These are phyloP conservation scores for Penaeus indicus DNA, from an alignment of 1,140 invertebrate genomes.

Conservation along the genomic window DNA sequence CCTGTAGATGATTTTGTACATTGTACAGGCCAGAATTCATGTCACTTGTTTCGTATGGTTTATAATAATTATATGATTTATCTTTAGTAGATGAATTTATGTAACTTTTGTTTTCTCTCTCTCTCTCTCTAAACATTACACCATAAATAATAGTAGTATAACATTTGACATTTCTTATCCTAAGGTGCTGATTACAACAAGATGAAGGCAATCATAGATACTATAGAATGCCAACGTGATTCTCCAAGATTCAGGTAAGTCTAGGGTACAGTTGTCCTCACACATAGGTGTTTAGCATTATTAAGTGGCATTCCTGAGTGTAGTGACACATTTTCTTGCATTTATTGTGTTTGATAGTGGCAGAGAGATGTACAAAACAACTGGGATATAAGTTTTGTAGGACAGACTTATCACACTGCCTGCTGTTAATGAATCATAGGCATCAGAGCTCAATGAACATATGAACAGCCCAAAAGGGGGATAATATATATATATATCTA, in stretches of 20 bases:
- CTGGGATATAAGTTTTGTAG: too few species aligned
- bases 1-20: neutral
- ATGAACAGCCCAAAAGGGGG: neutral
- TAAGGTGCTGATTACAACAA: neutral
- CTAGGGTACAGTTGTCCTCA: neutral
- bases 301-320: neutral
- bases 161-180: too few species aligned
- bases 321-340: neutral
- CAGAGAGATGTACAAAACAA: too few species aligned
- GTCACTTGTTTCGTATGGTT: too few species aligned
- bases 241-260: constrained; percentile 54
- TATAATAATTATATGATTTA: neutral
- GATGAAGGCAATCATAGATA: constrained; percentile 61
- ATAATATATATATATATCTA: neutral
- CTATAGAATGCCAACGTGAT: constrained; percentile 51
- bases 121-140: too few species aligned
- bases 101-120: neutral
- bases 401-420: too few species aligned
- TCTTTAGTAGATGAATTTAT: neutral
- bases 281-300: neutral
- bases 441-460: neutral
- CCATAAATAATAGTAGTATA: too few species aligned
- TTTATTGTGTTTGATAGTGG: too few species aligned
- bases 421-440: neutral
- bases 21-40: neutral